Evolutionary conservation across 1,140 invertebrate species (phyloP).

Genomic region (Anoplolepis gracilipes): DNA sequence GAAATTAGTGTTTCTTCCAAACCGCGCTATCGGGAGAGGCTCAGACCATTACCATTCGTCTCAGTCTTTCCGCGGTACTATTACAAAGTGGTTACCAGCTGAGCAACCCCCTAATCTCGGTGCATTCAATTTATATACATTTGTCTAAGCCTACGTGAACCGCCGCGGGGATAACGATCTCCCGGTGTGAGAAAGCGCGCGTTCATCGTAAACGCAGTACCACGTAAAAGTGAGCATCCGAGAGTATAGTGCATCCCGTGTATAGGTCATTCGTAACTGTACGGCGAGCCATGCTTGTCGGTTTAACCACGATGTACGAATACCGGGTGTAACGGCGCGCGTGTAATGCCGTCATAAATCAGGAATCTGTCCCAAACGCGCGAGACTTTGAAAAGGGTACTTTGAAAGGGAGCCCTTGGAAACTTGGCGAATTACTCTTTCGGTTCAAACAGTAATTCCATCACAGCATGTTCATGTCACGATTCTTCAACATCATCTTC

Average conservation of each 20-base stretch:
- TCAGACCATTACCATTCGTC: slow-evolving; percentile 68
- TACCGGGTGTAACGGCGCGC: background rate
- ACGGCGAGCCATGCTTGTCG: background rate
- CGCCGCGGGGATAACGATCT: slow-evolving; percentile 72
- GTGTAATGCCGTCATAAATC: slow-evolving; percentile 1
- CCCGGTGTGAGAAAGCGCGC: slow-evolving; percentile 65
- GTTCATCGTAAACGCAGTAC: slow-evolving; percentile 1
- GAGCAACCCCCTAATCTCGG: slow-evolving; percentile 63
- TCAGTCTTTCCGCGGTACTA: slow-evolving; percentile 58
- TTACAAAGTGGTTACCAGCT: slow-evolving; percentile 71
- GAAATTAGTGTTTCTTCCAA: slow-evolving; percentile 26
- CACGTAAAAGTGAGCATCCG: slow-evolving; percentile 12
- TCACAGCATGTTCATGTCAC: background rate
- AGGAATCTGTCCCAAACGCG: background rate
- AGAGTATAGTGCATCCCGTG: background rate
- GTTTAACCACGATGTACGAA: slow-evolving; percentile 3
- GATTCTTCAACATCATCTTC: background rate
- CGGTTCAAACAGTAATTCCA: background rate
- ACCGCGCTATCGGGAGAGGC: slow-evolving; percentile 26
- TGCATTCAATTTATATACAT: slow-evolving; percentile 73
- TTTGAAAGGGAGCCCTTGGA: too few species aligned
- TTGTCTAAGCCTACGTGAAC: slow-evolving; percentile 66
- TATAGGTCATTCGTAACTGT: slow-evolving; percentile 1
- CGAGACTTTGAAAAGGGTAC: too few species aligned
- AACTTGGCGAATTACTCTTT: background rate